Percentiles rank a stretch among this genome's conserved stretches.
These are phyloP conservation scores for Drosophila parthenogenetica DNA, from an alignment of 2,888 invertebrate species.

Conservation along the genomic window DNA sequence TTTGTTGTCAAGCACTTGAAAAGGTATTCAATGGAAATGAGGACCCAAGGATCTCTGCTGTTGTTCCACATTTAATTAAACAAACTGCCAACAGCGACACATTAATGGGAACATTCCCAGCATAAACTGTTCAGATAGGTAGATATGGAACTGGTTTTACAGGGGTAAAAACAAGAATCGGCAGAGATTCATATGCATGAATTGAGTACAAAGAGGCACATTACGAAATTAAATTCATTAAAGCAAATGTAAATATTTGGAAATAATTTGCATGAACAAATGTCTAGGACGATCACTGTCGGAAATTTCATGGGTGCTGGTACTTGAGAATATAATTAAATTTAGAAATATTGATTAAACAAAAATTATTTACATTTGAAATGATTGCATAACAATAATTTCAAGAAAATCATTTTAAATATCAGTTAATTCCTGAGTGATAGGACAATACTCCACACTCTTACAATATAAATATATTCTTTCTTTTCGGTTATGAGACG, in stretches of 20 bases:
- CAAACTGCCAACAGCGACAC: slow-evolving; percentile 69
- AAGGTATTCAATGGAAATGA: slow-evolving; percentile 61
- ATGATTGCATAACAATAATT: too few relatives aligned
- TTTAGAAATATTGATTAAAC: background rate
- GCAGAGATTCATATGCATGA: slow-evolving; percentile 47
- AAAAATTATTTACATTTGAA: too few relatives aligned
- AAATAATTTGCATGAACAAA: slow-evolving; percentile 21
- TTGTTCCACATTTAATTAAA: slow-evolving; percentile 72
- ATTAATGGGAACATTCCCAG: slow-evolving; percentile 36
- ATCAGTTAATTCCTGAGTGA: too few relatives aligned
- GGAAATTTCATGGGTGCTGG: background rate
- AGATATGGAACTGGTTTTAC: slow-evolving; percentile 40
- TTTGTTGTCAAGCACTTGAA: slow-evolving; percentile 61
- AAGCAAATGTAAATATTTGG: slow-evolving; percentile 53
- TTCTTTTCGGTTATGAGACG: too few relatives aligned
- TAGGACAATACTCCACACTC: too few relatives aligned
- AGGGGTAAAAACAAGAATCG: slow-evolving; percentile 35
- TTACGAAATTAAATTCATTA: slow-evolving; percentile 61
- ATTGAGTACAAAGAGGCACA: slow-evolving; percentile 45
- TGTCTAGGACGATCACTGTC: background rate
- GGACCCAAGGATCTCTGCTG: slow-evolving; percentile 48
- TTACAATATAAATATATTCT: too few relatives aligned
- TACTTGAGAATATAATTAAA: background rate
- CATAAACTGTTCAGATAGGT: slow-evolving; percentile 16
- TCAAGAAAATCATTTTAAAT: too few relatives aligned